A percentile compares a stretch with the other conserved stretches of the same genome.
Conservation (phyloP, 2,113 vertebrate species). For the Gorsachius goisagi region DNA sequence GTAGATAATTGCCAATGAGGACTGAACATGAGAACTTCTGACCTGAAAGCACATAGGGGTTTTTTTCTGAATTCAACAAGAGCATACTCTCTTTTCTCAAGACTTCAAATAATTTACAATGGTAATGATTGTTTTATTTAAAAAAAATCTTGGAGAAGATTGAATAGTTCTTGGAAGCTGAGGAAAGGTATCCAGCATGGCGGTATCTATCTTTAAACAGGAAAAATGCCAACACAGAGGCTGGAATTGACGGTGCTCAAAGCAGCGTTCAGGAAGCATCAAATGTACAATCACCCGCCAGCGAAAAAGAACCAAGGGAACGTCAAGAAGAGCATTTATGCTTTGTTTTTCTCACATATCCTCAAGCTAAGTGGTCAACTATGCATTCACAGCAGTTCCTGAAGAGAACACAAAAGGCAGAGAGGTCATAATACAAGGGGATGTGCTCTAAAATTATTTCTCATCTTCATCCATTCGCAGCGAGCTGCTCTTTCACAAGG, state of each 20-base stretch:
- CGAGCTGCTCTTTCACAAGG: not conserved
- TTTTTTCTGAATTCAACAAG: not conserved
- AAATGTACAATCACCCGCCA: not conserved
- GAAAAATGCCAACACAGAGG: not conserved
- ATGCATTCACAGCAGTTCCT: not conserved
- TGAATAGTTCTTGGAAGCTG: not conserved
- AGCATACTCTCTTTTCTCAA: not conserved
- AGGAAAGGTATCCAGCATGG: not conserved
- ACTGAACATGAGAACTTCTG: constrained; percentile 22
- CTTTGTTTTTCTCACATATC: not conserved
- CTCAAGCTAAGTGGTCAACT: not conserved
- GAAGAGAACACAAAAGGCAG: not conserved
- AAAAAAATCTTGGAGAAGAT: not conserved
- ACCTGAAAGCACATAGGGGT: not conserved
- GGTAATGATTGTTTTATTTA: not conserved
- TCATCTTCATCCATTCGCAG: not conserved
- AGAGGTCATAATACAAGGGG: not conserved
- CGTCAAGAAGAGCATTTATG: not conserved
- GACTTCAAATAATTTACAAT: not conserved
- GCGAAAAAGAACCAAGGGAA: not conserved
- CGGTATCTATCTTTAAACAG: not conserved
- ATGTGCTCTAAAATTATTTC: not conserved
- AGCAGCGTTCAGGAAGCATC: not conserved
- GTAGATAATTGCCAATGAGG: not conserved
- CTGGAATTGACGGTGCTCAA: not conserved